Conservation (phyloP, 2,797 vertebrate genomes). For the Somateria mollissima region DNA sequence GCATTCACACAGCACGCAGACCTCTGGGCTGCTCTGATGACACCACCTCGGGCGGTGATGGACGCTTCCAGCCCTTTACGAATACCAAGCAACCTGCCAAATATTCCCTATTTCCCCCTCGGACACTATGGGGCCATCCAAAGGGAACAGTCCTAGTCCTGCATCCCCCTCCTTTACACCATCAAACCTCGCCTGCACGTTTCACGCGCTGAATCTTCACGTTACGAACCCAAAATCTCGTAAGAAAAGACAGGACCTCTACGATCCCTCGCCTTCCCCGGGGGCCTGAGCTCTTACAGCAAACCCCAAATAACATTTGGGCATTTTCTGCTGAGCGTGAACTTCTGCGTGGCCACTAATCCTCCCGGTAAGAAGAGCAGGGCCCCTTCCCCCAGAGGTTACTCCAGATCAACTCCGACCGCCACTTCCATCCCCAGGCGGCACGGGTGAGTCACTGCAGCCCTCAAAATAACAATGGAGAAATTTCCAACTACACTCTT, state of each 20-base stretch:
- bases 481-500: slow-evolving; percentile 52
- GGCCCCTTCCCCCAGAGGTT: background rate
- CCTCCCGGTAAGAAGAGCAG: background rate
- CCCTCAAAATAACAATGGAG: slow-evolving; percentile 57
- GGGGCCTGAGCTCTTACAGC: background rate
- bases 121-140: background rate
- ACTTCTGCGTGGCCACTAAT: background rate
- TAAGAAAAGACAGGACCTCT: background rate
- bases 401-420: slow-evolving; percentile 35
- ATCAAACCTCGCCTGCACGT: background rate
- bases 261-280: background rate
- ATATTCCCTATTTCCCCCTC: background rate
- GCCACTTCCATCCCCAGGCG: background rate
- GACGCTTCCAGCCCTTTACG: background rate
- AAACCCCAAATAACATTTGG: background rate
- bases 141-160: background rate
- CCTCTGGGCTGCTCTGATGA: background rate
- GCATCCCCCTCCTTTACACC: background rate
- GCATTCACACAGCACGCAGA: background rate
- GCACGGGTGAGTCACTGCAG: slow-evolving; percentile 52
- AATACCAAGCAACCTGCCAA: background rate
- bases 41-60: background rate
- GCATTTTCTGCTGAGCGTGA: background rate
- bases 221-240: background rate
- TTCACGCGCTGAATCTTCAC: background rate